phyloP scores from a whole-genome alignment of 53 echinoderm and acorn worm species.

The Temnopleurus reevesii region DNA sequence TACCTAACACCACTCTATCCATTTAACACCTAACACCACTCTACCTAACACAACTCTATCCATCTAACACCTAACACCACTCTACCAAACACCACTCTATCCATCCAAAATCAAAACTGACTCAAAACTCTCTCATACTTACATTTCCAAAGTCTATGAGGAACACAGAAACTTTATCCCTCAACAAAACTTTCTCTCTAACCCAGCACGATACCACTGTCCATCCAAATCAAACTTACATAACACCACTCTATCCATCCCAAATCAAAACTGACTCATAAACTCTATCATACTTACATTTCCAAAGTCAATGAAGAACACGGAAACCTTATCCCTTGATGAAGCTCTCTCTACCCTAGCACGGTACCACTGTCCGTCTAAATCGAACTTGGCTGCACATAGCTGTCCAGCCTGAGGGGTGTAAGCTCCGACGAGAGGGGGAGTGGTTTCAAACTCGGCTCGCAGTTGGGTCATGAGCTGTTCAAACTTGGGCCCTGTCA shows the following conservation, averaged over 20 bases:
- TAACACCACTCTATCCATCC: no score
- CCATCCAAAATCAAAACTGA: no score
- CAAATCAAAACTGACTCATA: no score
- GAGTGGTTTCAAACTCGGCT: conserved; percentile 73
- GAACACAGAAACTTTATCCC: conserved; percentile 65
- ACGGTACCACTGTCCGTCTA: conserved; percentile 93
- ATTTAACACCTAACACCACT: no score
- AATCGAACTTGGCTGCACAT: conserved; percentile 83
- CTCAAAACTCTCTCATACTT: no score
- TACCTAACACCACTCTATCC: no score
- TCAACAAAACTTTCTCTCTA: conserved; percentile 69
- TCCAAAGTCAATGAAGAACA: conserved; percentile 95
- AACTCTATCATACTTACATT: conserved; percentile 95
- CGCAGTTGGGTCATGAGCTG: conserved; percentile 90
- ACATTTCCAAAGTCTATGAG: conserved; percentile 95
- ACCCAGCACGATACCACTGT: conserved; percentile 89
- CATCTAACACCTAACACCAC: no score
- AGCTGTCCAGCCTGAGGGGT: conserved; percentile 79
- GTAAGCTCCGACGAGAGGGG: conserved; percentile 82
- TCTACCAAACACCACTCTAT: no score
- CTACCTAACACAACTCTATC: no score
- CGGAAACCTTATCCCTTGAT: conserved; percentile 60
- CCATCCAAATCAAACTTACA: conserved; percentile 80
- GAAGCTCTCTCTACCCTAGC: conserved; percentile 77
- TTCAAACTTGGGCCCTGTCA: conserved; percentile 93